These are phyloP conservation scores for Ridgeia piscesae DNA, from an alignment of 1,140 invertebrate genomes.

Conservation along the genomic window DNA sequence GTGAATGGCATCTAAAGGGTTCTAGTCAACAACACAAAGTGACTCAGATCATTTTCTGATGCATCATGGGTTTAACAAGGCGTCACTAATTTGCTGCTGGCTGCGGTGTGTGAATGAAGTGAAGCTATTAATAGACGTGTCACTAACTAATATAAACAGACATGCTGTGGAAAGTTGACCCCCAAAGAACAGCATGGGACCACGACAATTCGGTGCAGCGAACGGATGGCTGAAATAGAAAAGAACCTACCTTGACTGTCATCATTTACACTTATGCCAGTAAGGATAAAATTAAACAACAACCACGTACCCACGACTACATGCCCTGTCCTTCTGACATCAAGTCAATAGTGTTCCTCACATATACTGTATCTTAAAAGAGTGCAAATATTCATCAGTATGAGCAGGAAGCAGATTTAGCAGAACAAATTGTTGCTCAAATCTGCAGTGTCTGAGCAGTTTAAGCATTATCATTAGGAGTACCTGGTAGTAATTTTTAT, in stretches of 20 bases:
- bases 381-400: not conserved
- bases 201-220: not conserved
- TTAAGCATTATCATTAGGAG: not conserved
- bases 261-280: not conserved
- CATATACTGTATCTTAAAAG: too few species aligned
- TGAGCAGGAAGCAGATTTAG: not conserved
- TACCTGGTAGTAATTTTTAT: not conserved
- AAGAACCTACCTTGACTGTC: not conserved
- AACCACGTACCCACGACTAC: not conserved
- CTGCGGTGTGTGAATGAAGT: not conserved
- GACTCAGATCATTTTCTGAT: not conserved
- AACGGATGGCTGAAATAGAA: not conserved
- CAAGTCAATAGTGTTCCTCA: too few species aligned
- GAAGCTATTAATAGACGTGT: not conserved
- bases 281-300: not conserved
- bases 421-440: not conserved
- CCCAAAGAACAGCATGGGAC: not conserved
- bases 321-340: too few species aligned
- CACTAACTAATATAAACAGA: not conserved
- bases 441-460: not conserved
- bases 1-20: too few species aligned
- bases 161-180: not conserved
- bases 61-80: not conserved
- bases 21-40: not conserved
- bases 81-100: not conserved